Percentiles rank a stretch among this genome's conserved stretches.
These are phyloP conservation scores for Nycticebus coucang DNA, from an alignment of 2,113 vertebrate genomes.

Conservation along the genomic window DNA sequence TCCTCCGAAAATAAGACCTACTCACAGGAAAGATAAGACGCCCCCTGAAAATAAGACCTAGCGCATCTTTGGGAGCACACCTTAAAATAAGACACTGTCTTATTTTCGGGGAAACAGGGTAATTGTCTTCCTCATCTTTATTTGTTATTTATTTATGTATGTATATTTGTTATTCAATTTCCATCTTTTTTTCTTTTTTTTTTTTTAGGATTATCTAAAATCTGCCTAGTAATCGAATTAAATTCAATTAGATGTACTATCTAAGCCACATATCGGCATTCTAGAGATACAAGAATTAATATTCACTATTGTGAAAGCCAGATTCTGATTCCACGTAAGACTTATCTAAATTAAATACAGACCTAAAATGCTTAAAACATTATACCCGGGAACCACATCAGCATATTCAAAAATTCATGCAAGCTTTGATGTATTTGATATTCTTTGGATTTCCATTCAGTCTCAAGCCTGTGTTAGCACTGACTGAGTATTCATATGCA, in stretches of 20 bases:
- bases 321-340: slow-evolving; percentile 33
- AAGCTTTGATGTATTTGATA: slow-evolving; percentile 44
- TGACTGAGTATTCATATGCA: slow-evolving; percentile 28
- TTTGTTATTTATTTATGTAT: neutral
- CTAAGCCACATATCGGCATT: neutral
- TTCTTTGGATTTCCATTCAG: slow-evolving; percentile 3
- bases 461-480: neutral
- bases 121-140: neutral
- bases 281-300: neutral
- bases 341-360: slow-evolving; percentile 10
- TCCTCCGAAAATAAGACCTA: too few species aligned
- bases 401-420: slow-evolving; percentile 46
- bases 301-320: slow-evolving; percentile 36
- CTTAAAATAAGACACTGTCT: too few species aligned
- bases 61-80: too few species aligned
- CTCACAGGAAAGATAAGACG: too few species aligned
- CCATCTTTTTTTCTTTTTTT: neutral
- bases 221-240: slow-evolving; percentile 11
- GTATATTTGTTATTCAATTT: neutral
- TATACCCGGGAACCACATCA: neutral
- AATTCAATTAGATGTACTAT: slow-evolving; percentile 46
- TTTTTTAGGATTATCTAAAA: neutral
- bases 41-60: too few species aligned
- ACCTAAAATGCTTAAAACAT: slow-evolving; percentile 42
- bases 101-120: too few species aligned